These are phyloP conservation scores for Epizoanthus fatuus DNA, from an alignment of 92 coral and sea anemone genomes.

Conservation along the genomic window DNA sequence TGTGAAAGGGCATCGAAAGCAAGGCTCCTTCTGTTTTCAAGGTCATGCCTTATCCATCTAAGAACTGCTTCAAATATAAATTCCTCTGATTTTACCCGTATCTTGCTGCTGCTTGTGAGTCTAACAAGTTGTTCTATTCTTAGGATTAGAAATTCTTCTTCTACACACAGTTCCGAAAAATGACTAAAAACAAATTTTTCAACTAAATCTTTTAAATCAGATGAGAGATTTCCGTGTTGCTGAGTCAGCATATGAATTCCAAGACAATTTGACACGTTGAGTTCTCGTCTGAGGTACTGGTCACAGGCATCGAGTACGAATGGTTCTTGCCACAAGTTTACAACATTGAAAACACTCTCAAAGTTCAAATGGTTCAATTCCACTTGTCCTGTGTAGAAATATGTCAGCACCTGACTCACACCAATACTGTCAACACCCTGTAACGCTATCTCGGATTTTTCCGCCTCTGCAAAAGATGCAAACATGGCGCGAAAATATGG, in stretches of 20 bases:
- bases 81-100: slow-evolving; percentile 75
- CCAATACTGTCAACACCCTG: slow-evolving; percentile 64
- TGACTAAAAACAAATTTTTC: slow-evolving; percentile 51
- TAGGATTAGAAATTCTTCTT: slow-evolving; percentile 54
- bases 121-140: slow-evolving; percentile 41
- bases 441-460: slow-evolving; percentile 52
- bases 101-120: slow-evolving; percentile 61
- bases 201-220: slow-evolving; percentile 33
- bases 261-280: slow-evolving; percentile 52
- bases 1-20: slow-evolving; percentile 62
- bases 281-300: slow-evolving; percentile 47
- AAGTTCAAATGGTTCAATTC: slow-evolving; percentile 56
- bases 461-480: slow-evolving; percentile 50
- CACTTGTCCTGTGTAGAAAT: slow-evolving; percentile 72
- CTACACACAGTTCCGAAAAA: slow-evolving; percentile 63
- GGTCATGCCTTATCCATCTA: slow-evolving; percentile 73
- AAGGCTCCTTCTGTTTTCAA: slow-evolving; percentile 42
- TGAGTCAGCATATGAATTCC: slow-evolving; percentile 57
- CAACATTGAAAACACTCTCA: slow-evolving; percentile 66
- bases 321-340: slow-evolving; percentile 70
- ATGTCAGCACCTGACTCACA: slow-evolving; percentile 66
- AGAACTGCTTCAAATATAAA: slow-evolving; percentile 69
- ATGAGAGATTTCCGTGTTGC: slow-evolving; percentile 34
- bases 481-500: slow-evolving; percentile 78
- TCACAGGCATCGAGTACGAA: slow-evolving; percentile 60